phyloP scores from a whole-genome alignment of 2,888 invertebrate species.

The Nebria brevicollis region DNA sequence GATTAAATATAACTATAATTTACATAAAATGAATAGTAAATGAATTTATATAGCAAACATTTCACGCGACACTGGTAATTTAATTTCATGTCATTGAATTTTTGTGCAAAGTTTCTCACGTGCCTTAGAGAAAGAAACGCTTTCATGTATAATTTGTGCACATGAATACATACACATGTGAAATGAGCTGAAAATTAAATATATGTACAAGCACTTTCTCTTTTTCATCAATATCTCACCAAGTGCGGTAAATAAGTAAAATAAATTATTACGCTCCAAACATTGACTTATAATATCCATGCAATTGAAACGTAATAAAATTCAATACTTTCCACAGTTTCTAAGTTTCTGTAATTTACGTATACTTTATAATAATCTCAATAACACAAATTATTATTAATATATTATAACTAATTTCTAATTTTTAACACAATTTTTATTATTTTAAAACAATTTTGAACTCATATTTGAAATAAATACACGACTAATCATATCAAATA shows the following conservation, averaged over 20 bases:
- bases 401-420: not conserved
- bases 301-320: conserved; percentile 3
- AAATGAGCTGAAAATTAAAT: conserved; percentile 30
- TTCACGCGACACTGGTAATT: conserved; percentile 23
- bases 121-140: conserved; percentile 15
- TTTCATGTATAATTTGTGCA: conserved; percentile 33
- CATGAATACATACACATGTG: conserved; percentile 35
- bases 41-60: not conserved
- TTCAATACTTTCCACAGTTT: conserved; percentile 11
- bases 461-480: too few species aligned
- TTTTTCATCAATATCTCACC: conserved; percentile 14
- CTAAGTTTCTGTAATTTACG: conserved; percentile 10
- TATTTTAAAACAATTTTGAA: not conserved
- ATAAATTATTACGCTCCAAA: not conserved
- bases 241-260: not conserved
- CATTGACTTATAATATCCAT: not conserved
- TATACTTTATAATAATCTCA: not conserved
- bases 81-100: conserved; percentile 44
- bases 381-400: not conserved
- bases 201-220: conserved; percentile 23
- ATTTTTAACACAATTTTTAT: not conserved
- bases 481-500: too few species aligned
- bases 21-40: not conserved
- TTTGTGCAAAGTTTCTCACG: conserved; percentile 33
- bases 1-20: not conserved